Base-by-base conservation (phyloP, 2,888 invertebrate genomes). In the Eupithecia abbreviata region DNA sequence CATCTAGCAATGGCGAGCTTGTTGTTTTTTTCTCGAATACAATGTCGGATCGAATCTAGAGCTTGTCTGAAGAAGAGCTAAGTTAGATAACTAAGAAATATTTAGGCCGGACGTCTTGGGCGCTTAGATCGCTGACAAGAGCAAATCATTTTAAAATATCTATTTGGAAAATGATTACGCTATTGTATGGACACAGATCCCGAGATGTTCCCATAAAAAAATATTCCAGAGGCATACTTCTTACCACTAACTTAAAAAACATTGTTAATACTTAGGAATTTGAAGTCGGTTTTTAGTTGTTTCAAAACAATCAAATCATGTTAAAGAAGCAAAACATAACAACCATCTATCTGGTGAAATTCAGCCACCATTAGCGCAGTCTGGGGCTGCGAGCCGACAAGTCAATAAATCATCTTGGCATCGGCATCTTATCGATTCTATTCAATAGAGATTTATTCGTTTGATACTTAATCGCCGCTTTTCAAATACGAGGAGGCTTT, bases 381-480 rank as follows among this genome's bases (percentile, higher is more conserved):
- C 81, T 84, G 84, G 84, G 81, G 79, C 84, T 85, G 85, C 85
- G 84, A 87, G 87, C 85, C 87, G 88, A 85, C 86, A 87, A 92
- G 91, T 91, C 92, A 91, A 93, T 93, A 93, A 93, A 93, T 93
- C 93, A 93, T 93, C 89, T 89, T 88, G 84, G 87, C 88, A 86
- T 88, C 88, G 89, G 89, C 91, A 89, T 92, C 90, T 90, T 89
- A 90, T 89, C 90, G 90, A 90, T 90, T 91, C 91, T 88, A 91
- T 92, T 93, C 87, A 91, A 91, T 90, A 90, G 88, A 90, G 88
- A 91, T 92, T 90, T 90, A 90, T 89, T 87, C 85, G 80, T 77
- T 82, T 81, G 82, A 84, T 84, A 86, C 88, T 88, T 87, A 88
- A 90, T 89, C 86, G 87, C 84, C 80, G 86, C 87, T 90, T 88